A percentile compares a stretch with the other conserved stretches of the same genome.
Conservation (phyloP, 2,797 vertebrate genomes). For the Semotilus atromaculatus region DNA sequence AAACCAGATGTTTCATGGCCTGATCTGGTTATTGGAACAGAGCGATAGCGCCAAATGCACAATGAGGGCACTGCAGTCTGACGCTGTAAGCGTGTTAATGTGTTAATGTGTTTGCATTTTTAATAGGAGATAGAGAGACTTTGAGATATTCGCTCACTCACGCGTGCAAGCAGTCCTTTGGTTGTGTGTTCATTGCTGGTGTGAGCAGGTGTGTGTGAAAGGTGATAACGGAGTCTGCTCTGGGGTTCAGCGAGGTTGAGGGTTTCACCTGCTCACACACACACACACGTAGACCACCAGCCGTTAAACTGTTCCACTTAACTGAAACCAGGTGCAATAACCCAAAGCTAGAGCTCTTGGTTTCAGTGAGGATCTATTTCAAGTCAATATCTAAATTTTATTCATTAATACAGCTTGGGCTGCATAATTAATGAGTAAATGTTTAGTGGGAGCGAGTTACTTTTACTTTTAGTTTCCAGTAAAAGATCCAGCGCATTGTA, state of each 20-base stretch:
- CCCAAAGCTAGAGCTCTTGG: not conserved
- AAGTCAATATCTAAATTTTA: not conserved
- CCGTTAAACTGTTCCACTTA: slow-evolving; percentile 53
- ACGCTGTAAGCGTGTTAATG: not conserved
- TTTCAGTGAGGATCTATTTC: slow-evolving; percentile 3
- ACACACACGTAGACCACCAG: slow-evolving; percentile 33
- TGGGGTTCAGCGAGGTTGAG: slow-evolving; percentile 35
- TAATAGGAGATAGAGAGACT: not conserved
- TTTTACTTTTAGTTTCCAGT: no score
- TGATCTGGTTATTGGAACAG: slow-evolving; percentile 11
- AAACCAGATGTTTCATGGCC: slow-evolving; percentile 27
- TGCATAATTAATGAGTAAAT: no score
- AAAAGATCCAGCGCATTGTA: no score
- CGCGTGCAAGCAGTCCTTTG: not conserved
- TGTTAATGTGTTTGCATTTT: not conserved
- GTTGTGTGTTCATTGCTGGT: slow-evolving; percentile 16
- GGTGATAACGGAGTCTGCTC: slow-evolving; percentile 48
- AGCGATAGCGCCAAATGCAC: slow-evolving; percentile 7
- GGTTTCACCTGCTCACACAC: not conserved
- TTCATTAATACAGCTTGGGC: no score
- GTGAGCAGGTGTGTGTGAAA: slow-evolving; percentile 54
- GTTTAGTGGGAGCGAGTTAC: no score
- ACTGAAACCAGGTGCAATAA: slow-evolving; percentile 54
- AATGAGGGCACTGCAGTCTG: not conserved
- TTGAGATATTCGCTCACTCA: slow-evolving; percentile 15